Conservation (phyloP, 2,113 vertebrate species). For the Carlito syrichta region DNA sequence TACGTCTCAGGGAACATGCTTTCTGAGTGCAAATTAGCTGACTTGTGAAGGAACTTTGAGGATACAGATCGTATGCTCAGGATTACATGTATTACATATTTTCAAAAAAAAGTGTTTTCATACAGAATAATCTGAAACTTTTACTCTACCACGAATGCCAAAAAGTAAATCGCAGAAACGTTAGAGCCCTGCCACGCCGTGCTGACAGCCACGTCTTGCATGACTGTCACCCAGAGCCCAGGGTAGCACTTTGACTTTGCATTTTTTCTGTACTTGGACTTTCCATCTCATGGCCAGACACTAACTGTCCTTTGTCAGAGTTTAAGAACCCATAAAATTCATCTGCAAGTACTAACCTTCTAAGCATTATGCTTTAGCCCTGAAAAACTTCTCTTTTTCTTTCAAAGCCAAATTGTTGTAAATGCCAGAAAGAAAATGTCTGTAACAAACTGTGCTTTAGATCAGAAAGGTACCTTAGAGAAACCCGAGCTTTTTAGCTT, state of each 20-base stretch:
- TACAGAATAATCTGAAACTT: neutral
- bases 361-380: neutral
- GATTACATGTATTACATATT: conserved; percentile 16
- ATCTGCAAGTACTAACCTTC: neutral
- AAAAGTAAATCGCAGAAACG: conserved; percentile 32
- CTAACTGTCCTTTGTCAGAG: neutral
- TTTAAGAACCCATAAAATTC: conserved; percentile 31
- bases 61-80: conserved; percentile 17
- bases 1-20: conserved; percentile 28
- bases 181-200: neutral
- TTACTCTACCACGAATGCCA: neutral
- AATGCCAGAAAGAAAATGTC: conserved; percentile 11
- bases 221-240: neutral
- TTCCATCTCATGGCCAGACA: neutral
- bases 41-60: conserved; percentile 8
- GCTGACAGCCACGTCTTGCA: neutral
- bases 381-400: neutral
- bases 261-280: neutral
- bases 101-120: conserved; percentile 42
- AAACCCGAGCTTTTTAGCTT: neutral
- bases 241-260: neutral
- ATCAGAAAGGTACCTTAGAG: neutral
- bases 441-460: neutral
- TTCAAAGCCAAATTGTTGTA: neutral
- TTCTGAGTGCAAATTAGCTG: conserved; percentile 51